Base-by-base conservation (phyloP, 2,888 invertebrate species). In the Nycteola revayana region DNA sequence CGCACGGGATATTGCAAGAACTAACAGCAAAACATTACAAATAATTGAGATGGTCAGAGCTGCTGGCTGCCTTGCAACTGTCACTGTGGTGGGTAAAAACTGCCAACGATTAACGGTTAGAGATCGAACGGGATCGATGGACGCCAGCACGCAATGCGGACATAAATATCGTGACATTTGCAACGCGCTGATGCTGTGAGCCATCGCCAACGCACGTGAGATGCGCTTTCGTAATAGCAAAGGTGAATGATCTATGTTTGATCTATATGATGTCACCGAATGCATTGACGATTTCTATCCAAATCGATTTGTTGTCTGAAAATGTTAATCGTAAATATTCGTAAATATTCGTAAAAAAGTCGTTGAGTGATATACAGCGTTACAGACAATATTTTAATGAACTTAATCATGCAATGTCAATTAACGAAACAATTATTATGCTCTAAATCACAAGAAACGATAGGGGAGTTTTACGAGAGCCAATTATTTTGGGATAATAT, bases 201-300 rank as follows among this genome's bases (percentile, higher is more conserved):
- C 35, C 33, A 32, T 44, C 58, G 54, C 60, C 58, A 49, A 61
- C 53, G 54, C 52, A 62, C 52, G 62, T 51, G 60, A 58, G 62
- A 57, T 59, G 58, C 63, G 60, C 70, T 77, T 73, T 77, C 72
- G 69, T 76, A 79, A 79, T 60, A 66, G 56, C 65, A 65, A 66
- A 80, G 84, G 82, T 84, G 82, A 86, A 85, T 66, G 85, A 78
- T 82, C 84, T 68, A 75, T 68, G 66, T 56, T 47, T 60, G 61
- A 49, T 60, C 59, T 45, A 62, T 48, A 61, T 70, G 60, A 58
- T 64, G 52, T n/a, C n/a, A n/a, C n/a, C n/a, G n/a, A n/a, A n/a
- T n/a, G n/a, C n/a, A n/a, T n/a, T n/a, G n/a, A n/a, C n/a, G n/a
- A n/a, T n/a, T n/a, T n/a, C n/a, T n/a, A n/a, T n/a, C n/a, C n/a